Percentiles rank a stretch among this genome's conserved stretches.
Conservation (phyloP, 1,140 invertebrate genomes). For the Heterodera carotae region DNA sequence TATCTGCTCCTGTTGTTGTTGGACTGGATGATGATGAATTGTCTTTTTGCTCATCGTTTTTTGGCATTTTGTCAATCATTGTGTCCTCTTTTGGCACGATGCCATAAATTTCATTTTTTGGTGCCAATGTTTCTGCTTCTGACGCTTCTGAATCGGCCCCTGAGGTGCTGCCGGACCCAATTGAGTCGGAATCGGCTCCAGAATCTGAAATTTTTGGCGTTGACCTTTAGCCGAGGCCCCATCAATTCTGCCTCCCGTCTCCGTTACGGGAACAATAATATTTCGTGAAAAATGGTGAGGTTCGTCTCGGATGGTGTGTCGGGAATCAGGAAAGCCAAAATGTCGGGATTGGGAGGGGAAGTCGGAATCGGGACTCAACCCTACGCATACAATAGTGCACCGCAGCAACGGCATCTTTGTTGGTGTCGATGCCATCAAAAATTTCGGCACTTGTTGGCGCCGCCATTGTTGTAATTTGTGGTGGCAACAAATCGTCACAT, state of each 20-base stretch:
- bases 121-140: neutral
- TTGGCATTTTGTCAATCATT: neutral
- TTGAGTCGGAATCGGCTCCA: neutral
- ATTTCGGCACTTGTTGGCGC: neutral
- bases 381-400: too few relatives aligned
- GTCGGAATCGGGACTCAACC: too few relatives aligned
- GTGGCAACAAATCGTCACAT: neutral
- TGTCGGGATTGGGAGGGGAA: too few relatives aligned
- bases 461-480: neutral
- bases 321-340: too few relatives aligned
- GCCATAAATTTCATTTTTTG: neutral
- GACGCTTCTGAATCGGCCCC: constrained; percentile 11
- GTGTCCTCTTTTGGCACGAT: neutral
- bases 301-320: too few relatives aligned
- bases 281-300: too few relatives aligned
- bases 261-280: too few relatives aligned
- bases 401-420: neutral
- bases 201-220: neutral
- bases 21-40: too few relatives aligned
- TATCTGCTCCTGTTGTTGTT: too few relatives aligned
- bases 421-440: constrained; percentile 1
- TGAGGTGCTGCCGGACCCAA: constrained; percentile 10
- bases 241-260: too few relatives aligned
- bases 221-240: too few relatives aligned
- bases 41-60: too few relatives aligned